Base-by-base conservation (phyloP, 2,797 vertebrate species). In the Leptoclinus maculatus region DNA sequence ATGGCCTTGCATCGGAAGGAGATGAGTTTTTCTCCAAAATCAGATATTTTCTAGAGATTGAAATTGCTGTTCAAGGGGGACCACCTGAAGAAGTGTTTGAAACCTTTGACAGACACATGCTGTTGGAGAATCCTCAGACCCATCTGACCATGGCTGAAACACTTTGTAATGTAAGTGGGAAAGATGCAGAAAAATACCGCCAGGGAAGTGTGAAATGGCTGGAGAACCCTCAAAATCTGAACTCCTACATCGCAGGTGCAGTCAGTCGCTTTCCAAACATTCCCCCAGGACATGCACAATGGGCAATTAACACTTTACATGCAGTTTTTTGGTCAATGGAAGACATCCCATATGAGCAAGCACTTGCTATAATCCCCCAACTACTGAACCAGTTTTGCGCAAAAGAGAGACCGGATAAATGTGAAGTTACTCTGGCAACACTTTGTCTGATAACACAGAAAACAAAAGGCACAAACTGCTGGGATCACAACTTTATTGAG, bases 401-500 rank as follows among this genome's bases (percentile, higher is more conserved):
- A 27, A 5, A 39, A 0, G 1, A 25, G 4, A 75, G 0, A 14
- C 0, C 0, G 36, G 14, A 56, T 8, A 0, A 0, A 0, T 1
- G 4, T 0, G 1, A 7, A 3, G 0, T 1, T 16, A 23, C 86
- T 53, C 0, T 91, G 0, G 7, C 23, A 60, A 65, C 73, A 47
- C 57, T 92, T 0, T 88, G 80, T 80, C 70, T 89, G 13, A 77
- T 88, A 49, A 88, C 88, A 60, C 88, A 93, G 62, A 94, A 93
- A 79, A 84, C 79, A 32, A 78, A 80, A 43, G 29, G 32, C 1
- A 86, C 21, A 67, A 0, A 67, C 56, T 25, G 12, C 56, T 88
- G 85, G 77, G 14, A 80, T 36, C 4, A 7, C 0, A 12, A 2
- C 4, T 69, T 92, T 2, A 41, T 76, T 0, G 0, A 83, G 17